These are phyloP conservation scores for Potamarius usumacintae DNA, from an alignment of 2,113 vertebrate genomes.

Conservation along the genomic window DNA sequence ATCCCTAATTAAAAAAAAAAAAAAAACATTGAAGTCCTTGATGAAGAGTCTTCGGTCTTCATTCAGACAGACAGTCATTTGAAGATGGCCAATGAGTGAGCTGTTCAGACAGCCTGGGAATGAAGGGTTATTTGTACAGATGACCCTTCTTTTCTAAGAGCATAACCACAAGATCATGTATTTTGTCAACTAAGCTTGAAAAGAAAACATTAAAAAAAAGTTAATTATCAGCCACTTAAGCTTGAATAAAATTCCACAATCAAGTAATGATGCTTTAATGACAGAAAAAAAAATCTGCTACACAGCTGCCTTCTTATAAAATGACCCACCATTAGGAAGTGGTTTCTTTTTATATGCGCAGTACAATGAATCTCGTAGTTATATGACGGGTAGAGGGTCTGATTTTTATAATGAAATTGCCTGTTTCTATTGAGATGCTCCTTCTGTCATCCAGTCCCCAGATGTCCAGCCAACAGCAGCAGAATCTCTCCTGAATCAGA, in stretches of 20 bases:
- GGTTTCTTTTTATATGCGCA: constrained; percentile 20
- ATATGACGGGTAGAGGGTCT: background rate
- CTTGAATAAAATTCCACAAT: constrained; percentile 43
- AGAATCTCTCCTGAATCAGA: constrained; percentile 55
- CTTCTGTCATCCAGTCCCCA: constrained; percentile 4
- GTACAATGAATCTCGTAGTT: background rate
- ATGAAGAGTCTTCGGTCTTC: background rate
- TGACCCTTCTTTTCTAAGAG: background rate
- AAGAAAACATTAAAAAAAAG: constrained; percentile 32
- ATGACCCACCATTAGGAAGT: constrained; percentile 13
- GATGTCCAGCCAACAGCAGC: constrained; percentile 46
- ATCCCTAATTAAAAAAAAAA: too few species aligned
- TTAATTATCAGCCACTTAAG: constrained; percentile 47
- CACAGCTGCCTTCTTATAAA: constrained; percentile 53
- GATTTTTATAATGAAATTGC: background rate
- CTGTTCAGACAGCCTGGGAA: background rate
- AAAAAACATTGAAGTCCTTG: background rate
- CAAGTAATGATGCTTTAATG: constrained; percentile 55
- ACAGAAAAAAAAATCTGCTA: constrained; percentile 27
- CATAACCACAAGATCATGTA: background rate
- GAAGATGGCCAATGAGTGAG: background rate
- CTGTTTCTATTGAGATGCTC: background rate
- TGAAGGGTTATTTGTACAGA: background rate
- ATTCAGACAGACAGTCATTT: background rate
- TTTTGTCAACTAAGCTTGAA: background rate